Percentiles rank a stretch among this genome's conserved stretches.
These are phyloP conservation scores for Boloria euphrosyne DNA, from an alignment of 2,888 invertebrate species.

Conservation along the genomic window DNA sequence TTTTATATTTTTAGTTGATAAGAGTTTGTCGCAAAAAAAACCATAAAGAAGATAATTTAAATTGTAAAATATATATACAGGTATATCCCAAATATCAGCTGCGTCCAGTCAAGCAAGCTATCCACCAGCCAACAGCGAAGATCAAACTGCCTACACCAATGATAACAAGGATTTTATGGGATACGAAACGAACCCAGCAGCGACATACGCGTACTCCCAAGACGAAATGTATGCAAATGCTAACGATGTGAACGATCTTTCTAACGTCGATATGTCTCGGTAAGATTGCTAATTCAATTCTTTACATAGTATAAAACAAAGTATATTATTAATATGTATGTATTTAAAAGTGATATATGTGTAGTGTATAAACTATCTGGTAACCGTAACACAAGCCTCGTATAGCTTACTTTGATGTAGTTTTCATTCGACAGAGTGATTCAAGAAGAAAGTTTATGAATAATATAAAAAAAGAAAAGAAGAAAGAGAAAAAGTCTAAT, in stretches of 20 bases:
- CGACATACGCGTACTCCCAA: slow-evolving; percentile 72
- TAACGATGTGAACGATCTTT: slow-evolving; percentile 68
- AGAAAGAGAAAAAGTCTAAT: too few species aligned
- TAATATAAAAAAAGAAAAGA: too few species aligned
- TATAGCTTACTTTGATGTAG: too few species aligned
- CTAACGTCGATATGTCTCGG: slow-evolving; percentile 77
- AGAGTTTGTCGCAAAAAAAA: too few species aligned
- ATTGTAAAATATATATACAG: slow-evolving; percentile 56
- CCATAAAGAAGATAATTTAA: too few species aligned
- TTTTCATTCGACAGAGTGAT: too few species aligned
- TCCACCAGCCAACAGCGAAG: slow-evolving; percentile 86
- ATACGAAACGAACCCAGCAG: slow-evolving; percentile 72
- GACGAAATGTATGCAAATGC: slow-evolving; percentile 58
- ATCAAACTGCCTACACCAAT: slow-evolving; percentile 69
- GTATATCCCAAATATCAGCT: slow-evolving; percentile 82
- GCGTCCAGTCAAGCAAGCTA: slow-evolving; percentile 76
- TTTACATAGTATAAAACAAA: neutral
- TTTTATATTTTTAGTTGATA: too few species aligned
- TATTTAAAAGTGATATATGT: too few species aligned
- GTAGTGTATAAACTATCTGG: too few species aligned
- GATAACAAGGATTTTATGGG: slow-evolving; percentile 85
- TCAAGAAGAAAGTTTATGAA: too few species aligned
- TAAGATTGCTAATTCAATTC: slow-evolving; percentile 38
- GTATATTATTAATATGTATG: too few species aligned
- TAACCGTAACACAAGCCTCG: too few species aligned